A percentile compares a stretch with the other conserved stretches of the same genome.
Evolutionary conservation across 2,797 vertebrate genomes (phyloP).

Genomic region (Dipus sagitta): DNA sequence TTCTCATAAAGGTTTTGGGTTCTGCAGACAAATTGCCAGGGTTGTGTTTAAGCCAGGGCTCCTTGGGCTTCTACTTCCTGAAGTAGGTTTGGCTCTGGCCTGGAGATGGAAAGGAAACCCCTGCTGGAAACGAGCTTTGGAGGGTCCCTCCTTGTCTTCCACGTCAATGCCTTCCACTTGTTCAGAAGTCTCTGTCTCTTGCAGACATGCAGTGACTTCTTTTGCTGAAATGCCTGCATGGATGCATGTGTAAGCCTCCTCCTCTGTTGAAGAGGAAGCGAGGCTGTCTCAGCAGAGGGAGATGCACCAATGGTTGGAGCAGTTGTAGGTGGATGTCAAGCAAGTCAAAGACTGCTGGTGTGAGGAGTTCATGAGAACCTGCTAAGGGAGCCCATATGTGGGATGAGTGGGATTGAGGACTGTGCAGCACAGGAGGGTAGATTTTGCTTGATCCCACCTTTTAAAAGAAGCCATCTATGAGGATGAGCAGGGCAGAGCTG

Average conservation of each 20-base stretch:
- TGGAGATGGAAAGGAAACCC: neutral
- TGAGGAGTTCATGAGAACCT: neutral
- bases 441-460: neutral
- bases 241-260: too few relatives aligned
- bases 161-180: neutral
- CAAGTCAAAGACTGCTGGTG: neutral
- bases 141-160: neutral
- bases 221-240: neutral
- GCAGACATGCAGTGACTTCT: accelerated
- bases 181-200: neutral
- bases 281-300: neutral
- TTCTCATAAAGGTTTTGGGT: neutral
- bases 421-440: neutral
- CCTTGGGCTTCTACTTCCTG: neutral
- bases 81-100: neutral
- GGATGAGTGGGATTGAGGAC: too few relatives aligned
- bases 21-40: neutral
- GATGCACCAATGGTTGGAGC: neutral
- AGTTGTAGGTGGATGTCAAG: neutral
- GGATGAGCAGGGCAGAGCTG: neutral
- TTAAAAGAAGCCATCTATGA: neutral
- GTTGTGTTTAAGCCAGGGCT: neutral
- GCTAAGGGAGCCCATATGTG: neutral
- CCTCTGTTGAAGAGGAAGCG: neutral
- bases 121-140: neutral